Evolutionary conservation across 2,797 vertebrate genomes (phyloP).

Genomic region (Trachops cirrhosus): DNA sequence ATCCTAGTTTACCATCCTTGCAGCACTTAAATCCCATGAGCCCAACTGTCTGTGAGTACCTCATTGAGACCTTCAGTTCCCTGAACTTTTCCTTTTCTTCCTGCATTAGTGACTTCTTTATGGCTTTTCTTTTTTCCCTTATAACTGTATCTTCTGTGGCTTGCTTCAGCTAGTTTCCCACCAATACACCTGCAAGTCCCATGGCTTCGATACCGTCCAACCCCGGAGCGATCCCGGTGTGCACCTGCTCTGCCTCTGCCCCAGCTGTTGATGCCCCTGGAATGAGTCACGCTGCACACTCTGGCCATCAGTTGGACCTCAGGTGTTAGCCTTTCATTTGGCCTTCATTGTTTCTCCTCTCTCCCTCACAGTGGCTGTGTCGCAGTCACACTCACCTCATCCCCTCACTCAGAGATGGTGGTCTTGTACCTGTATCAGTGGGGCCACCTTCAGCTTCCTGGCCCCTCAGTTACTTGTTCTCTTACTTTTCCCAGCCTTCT

Average conservation of each 20-base stretch:
- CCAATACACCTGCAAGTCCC: too few relatives aligned
- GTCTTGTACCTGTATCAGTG: background rate
- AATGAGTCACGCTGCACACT: background rate
- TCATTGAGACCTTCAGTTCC: background rate
- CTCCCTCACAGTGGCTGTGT: background rate
- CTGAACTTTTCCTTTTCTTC: background rate
- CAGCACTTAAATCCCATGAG: background rate
- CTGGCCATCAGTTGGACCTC: background rate
- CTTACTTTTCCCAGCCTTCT: background rate
- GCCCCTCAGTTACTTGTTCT: background rate
- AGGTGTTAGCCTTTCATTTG: background rate
- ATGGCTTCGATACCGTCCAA: background rate
- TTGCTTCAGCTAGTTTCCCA: background rate
- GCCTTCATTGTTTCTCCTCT: background rate
- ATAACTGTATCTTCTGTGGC: background rate
- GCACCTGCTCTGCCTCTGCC: background rate
- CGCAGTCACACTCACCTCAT: background rate
- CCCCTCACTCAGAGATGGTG: background rate
- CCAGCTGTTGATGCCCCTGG: background rate
- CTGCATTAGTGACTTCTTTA: background rate
- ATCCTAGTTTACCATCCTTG: background rate
- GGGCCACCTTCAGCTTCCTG: background rate
- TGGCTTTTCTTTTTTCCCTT: background rate
- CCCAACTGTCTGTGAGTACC: background rate
- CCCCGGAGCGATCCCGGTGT: background rate